A percentile compares a stretch with the other conserved stretches of the same genome.
These are phyloP conservation scores for Hylomyscus alleni DNA, from an alignment of 2,797 vertebrate genomes.

Conservation along the genomic window DNA sequence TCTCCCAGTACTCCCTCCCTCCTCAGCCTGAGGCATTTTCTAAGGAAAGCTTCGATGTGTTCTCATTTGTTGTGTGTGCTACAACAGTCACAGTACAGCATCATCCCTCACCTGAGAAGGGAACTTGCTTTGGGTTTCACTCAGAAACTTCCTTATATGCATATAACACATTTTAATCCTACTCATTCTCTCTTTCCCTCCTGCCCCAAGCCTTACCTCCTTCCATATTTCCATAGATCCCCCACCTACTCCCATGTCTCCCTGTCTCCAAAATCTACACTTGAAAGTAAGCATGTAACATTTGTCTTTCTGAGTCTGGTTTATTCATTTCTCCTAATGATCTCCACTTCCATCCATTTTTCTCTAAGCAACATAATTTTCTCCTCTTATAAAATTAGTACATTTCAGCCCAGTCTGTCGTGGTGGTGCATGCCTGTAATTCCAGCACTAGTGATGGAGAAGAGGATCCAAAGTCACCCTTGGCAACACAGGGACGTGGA, in stretches of 20 bases:
- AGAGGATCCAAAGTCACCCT: neutral
- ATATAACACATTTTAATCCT: neutral
- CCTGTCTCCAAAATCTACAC: neutral
- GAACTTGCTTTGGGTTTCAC: neutral
- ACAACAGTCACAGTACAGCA: neutral
- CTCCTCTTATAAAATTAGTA: neutral
- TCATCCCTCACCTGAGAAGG: no score
- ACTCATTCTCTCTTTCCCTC: neutral
- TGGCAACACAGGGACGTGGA: neutral
- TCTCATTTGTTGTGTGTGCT: neutral
- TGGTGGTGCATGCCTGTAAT: neutral
- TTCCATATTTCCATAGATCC: neutral
- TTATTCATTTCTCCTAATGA: neutral
- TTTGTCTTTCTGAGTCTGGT: neutral
- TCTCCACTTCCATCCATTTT: neutral
- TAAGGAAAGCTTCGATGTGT: neutral
- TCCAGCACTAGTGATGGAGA: neutral
- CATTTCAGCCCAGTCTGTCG: neutral
- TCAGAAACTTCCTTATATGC: neutral
- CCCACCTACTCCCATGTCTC: neutral
- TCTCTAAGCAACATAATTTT: neutral
- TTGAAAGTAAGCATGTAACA: neutral
- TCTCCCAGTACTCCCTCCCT: neutral
- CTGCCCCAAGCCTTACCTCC: neutral
- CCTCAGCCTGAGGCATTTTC: neutral